These are phyloP conservation scores for Mystacornis crossleyi DNA, from an alignment of 2,113 vertebrate species.

Conservation along the genomic window DNA sequence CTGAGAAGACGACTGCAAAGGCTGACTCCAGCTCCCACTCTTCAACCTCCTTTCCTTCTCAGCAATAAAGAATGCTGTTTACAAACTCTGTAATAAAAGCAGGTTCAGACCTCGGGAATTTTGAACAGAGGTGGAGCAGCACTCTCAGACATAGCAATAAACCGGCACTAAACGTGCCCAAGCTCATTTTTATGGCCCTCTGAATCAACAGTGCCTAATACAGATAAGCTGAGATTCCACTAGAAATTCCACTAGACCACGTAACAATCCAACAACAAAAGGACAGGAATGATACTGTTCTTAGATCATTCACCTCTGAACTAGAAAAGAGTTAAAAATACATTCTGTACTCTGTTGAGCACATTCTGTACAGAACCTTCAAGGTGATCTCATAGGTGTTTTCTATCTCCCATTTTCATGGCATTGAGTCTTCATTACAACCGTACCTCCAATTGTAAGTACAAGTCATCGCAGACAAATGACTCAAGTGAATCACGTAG, in stretches of 20 bases:
- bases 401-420: background rate
- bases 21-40: background rate
- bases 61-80: background rate
- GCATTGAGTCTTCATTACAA: background rate
- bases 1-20: background rate
- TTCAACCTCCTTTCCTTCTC: background rate
- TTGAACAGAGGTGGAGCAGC: background rate
- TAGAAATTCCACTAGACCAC: background rate
- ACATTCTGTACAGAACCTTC: background rate
- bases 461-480: background rate
- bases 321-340: background rate
- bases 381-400: background rate
- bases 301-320: background rate
- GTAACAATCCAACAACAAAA: background rate
- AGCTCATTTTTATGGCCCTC: background rate
- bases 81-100: background rate
- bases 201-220: conserved; percentile 1
- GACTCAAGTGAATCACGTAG: background rate
- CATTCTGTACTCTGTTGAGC: background rate
- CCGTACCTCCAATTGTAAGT: background rate
- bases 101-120: background rate
- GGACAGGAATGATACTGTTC: background rate
- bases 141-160: background rate
- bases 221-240: background rate
- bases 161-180: background rate